Evolutionary conservation across 1,140 invertebrate genomes (phyloP).

Genomic region (Phenacoccus solenopsis): DNA sequence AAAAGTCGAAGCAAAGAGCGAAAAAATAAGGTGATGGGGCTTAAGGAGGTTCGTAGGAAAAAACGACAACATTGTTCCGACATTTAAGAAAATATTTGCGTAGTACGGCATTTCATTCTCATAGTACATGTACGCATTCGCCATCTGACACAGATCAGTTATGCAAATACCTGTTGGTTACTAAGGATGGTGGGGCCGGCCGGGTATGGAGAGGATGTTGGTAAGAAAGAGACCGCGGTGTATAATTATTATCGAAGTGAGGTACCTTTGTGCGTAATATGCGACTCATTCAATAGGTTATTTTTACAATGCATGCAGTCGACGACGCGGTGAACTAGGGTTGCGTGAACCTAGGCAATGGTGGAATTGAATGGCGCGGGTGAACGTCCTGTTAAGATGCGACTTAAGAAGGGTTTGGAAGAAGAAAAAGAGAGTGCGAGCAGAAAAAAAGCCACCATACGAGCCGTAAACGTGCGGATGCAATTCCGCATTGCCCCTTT

Average conservation of each 20-base stretch:
- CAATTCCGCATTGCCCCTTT: neutral
- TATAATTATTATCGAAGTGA: neutral
- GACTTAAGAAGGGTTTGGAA: conserved; percentile 9
- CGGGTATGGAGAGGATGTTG: neutral
- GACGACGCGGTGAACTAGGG: neutral
- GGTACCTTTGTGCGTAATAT: neutral
- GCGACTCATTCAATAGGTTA: conserved; percentile 4
- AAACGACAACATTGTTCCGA: neutral
- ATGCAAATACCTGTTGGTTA: conserved; percentile 13
- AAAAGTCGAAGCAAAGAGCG: neutral
- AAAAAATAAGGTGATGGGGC: neutral
- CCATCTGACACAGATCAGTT: conserved; percentile 3
- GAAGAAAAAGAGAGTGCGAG: neutral
- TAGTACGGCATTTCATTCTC: neutral
- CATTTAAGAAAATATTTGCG: neutral
- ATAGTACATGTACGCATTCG: neutral
- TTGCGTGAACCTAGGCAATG: conserved; percentile 12
- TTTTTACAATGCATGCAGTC: neutral
- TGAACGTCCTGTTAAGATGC: conserved; percentile 15
- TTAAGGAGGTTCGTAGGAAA: neutral
- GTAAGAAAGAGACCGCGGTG: neutral
- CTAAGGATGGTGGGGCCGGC: neutral
- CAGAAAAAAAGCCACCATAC: neutral
- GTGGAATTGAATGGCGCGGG: conserved; percentile 5
- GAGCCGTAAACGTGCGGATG: conserved; percentile 6